These are phyloP conservation scores for Cheilosia pagana DNA, from an alignment of 2,888 invertebrate genomes.

Conservation along the genomic window DNA sequence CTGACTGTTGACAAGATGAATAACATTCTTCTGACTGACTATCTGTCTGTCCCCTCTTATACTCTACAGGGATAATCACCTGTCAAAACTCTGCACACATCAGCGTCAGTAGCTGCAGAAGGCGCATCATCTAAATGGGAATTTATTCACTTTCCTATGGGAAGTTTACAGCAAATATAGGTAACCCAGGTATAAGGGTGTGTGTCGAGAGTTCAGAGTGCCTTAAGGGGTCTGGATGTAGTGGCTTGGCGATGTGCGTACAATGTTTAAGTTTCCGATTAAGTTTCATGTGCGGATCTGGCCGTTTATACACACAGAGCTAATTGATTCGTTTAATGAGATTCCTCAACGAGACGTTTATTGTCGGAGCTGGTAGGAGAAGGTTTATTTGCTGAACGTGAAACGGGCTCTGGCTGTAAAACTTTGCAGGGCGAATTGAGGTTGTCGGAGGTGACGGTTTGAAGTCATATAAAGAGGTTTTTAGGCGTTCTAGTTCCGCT, in stretches of 20 bases:
- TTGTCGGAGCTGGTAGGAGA: slow-evolving; percentile 5
- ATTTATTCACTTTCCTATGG: slow-evolving; percentile 40
- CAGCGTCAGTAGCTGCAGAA: neutral
- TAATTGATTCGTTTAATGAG: slow-evolving; percentile 70
- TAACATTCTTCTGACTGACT: slow-evolving; percentile 29
- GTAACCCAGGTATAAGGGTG: neutral
- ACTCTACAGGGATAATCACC: slow-evolving; percentile 22
- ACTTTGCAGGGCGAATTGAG: neutral
- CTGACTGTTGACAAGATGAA: slow-evolving; percentile 66
- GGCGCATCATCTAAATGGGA: slow-evolving; percentile 41
- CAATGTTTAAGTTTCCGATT: slow-evolving; percentile 59
- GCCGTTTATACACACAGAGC: slow-evolving; percentile 30
- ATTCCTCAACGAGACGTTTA: slow-evolving; percentile 45
- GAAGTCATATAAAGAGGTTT: too few species aligned
- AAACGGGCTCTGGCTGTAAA: neutral
- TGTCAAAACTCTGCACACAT: slow-evolving; percentile 10
- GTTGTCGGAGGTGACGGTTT: neutral
- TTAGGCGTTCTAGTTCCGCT: too few species aligned
- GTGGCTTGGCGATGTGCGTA: neutral
- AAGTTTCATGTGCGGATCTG: slow-evolving; percentile 18
- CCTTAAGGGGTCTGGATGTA: neutral
- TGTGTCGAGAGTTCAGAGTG: slow-evolving; percentile 11
- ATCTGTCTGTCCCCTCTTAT: slow-evolving; percentile 5
- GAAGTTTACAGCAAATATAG: neutral
- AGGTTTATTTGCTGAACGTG: slow-evolving; percentile 34